Evolutionary conservation across 2,113 vertebrate species (phyloP), one percentile per base, ranked within the genome.

Genomic region (Rhadina sibilatrix): DNA sequence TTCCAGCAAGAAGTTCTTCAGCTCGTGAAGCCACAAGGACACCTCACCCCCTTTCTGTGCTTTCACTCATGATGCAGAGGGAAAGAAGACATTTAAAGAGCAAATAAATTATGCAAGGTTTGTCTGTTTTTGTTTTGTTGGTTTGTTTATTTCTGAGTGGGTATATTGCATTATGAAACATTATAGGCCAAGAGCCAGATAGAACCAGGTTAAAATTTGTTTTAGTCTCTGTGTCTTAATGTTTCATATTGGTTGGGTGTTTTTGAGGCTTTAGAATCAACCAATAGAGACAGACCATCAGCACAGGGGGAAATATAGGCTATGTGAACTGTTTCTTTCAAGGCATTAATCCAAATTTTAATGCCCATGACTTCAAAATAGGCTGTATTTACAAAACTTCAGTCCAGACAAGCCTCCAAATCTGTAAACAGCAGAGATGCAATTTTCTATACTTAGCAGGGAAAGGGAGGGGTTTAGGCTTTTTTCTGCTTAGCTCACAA

Each of bases 101-200:
- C 86, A 80, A 76, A 83, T 95, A 61, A 90, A 65, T 91, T 59
- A 68, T 90, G 69, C 65, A 90, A 97, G 97, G 94, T 95, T 94
- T n/a, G 93, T 91, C 96, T 93, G 11, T 5, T 95, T 94, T 64
- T 69, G 28, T 78, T 84, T 84, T 92, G 23, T 83, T 1, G 0
- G 2, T 68, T 89, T 86, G 31, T 70, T 61, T 88, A 38, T 87
- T 97, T 96, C 72, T 90, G 66, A 83, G 50, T 52, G 17, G 35
- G 64, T 81, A 72, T 69, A 65, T 66, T 81, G 37, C 23, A 31
- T 94, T 89, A 74, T 59, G 64, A 93, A 93, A 63, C 21, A 20
- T 54, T 74, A 59, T 6, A 90, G 47, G 56, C 24, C 52, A 60
- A 75, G 47, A 88, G 49, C 56, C 31, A 78, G 54, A 42, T 47